These are phyloP conservation scores for Pseudochaenichthys georgianus DNA, from an alignment of 2,797 vertebrate species.

Conservation along the genomic window DNA sequence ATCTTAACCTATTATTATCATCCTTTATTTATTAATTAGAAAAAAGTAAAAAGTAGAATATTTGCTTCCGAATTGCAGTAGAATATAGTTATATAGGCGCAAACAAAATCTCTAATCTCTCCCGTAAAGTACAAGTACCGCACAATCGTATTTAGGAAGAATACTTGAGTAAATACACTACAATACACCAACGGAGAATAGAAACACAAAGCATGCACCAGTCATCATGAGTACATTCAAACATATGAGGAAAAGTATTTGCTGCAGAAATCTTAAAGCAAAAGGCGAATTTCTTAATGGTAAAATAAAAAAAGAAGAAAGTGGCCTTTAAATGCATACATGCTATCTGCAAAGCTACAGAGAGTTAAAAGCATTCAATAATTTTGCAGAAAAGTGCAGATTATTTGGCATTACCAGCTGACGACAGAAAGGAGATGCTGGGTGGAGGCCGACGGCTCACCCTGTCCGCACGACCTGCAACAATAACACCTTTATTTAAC, in stretches of 20 bases:
- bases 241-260: neutral
- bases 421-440: constrained; percentile 41
- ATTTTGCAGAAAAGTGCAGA: neutral
- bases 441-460: constrained; percentile 6
- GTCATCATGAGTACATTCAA: neutral
- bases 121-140: too few species aligned
- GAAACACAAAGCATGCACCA: neutral
- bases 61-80: too few species aligned
- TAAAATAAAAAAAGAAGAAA: neutral
- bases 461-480: neutral
- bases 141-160: too few species aligned
- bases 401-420: constrained; percentile 51
- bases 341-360: neutral
- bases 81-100: too few species aligned
- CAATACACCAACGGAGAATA: too few species aligned
- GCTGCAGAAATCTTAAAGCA: neutral
- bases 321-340: neutral
- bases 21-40: too few species aligned
- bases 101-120: too few species aligned
- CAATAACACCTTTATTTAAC: neutral
- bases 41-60: too few species aligned
- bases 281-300: neutral
- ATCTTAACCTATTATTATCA: too few species aligned
- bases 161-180: too few species aligned
- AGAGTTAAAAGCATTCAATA: neutral